Evolutionary conservation across 2,797 vertebrate genomes (phyloP), one percentile per base, ranked within the genome.

Genomic region (Epinephelus malabaricus): DNA sequence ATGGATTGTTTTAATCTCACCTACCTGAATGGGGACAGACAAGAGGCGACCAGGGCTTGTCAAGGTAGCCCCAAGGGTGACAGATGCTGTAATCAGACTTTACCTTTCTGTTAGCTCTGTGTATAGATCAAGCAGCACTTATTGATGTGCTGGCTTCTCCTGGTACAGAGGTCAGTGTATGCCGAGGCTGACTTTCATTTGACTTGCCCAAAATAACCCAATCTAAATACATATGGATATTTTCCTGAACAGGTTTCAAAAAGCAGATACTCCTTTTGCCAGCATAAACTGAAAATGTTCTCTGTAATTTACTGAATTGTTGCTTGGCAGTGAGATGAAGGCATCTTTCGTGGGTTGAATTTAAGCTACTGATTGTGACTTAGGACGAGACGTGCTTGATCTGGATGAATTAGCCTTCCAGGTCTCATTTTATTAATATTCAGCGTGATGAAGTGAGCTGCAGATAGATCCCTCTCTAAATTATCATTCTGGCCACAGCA

Each of bases 371-470:
- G 5, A 13, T 59, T 77, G 70, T 60, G 56, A 81, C 13, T 69
- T 0, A 19, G 21, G 10, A 73, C 11, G 13, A 74, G 49, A 67
- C 2, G 1, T 64, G 47, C 43, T 70, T 13, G 10, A 59, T 74
- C 25, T 81, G 82, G 75, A 78, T 72, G 68, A 85, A 81, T 81
- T 61, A 51, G 73, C 61, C 84, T 75, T 78, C 58, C 76, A 80
- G 76, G 67, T 86, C 80, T 86, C 30, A 55, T 73, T 86, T 73
- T 88, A 89, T 86, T 87, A 82, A 88, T 88, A 88, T 87, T 79
- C 86, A 73, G 62, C 72, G 63, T 77, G 83, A 89, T 88, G 67
- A 74, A 88, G 69, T 81, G 82, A 76, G 76, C 83, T 73, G 55
- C 79, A 79, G 78, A 87, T 79, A 77, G 69, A 86, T 23, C 69